Percentiles rank a stretch among this genome's conserved stretches.
These are phyloP conservation scores for Aleadryas rufinucha DNA, from an alignment of 2,113 vertebrate species.

Conservation along the genomic window DNA sequence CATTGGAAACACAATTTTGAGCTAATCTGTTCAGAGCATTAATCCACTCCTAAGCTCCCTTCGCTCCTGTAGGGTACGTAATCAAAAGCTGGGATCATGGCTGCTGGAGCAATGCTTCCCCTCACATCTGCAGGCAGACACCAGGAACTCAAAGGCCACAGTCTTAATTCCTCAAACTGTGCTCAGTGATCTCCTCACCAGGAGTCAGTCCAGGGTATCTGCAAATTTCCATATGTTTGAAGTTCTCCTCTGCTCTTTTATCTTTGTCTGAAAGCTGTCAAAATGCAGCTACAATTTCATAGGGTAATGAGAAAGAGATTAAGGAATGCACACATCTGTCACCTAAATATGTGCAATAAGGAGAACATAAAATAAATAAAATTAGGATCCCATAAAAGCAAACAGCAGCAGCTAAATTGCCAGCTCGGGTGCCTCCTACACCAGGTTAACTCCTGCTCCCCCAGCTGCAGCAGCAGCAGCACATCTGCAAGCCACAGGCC, in stretches of 20 bases:
- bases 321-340: slow-evolving; percentile 12
- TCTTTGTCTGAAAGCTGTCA: slow-evolving; percentile 42
- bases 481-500: neutral
- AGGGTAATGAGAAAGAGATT: slow-evolving; percentile 48
- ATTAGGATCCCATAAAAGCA: neutral
- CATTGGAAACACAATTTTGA: slow-evolving; percentile 28
- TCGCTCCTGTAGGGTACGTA: neutral
- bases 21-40: slow-evolving; percentile 25
- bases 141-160: slow-evolving; percentile 6
- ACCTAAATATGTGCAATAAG: neutral
- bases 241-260: slow-evolving; percentile 28
- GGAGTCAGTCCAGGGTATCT: neutral
- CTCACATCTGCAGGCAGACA: slow-evolving; percentile 11
- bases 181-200: neutral
- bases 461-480: neutral
- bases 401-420: neutral
- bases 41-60: slow-evolving; percentile 49
- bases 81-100: slow-evolving; percentile 23
- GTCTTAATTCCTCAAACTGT: neutral
- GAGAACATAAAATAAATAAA: slow-evolving; percentile 30
- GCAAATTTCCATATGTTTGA: slow-evolving; percentile 50
- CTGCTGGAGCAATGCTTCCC: neutral
- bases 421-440: neutral
- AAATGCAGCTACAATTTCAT: neutral
- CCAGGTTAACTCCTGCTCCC: neutral